phyloP scores from a whole-genome alignment of 1,140 invertebrate species.

The Notospermus geniculatus region DNA sequence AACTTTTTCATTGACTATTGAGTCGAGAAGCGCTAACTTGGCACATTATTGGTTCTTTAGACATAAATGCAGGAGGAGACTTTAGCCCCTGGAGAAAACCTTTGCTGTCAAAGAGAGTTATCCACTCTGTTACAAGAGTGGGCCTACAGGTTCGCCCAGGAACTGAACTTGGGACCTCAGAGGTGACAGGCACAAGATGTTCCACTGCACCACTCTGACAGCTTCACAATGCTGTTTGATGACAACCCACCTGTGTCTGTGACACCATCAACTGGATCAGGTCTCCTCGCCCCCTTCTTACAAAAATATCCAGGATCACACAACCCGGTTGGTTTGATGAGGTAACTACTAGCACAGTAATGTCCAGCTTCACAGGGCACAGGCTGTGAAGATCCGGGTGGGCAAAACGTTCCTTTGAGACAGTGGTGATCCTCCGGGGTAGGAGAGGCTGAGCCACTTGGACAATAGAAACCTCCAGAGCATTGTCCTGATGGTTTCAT shows the following conservation, averaged over 20 bases:
- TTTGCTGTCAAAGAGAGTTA: too few species aligned
- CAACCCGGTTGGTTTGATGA: constrained; percentile 32
- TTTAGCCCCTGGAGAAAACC: too few species aligned
- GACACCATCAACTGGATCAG: constrained; percentile 44
- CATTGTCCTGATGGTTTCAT: constrained; percentile 34
- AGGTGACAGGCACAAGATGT: too few species aligned
- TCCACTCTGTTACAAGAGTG: too few species aligned
- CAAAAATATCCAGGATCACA: constrained; percentile 47
- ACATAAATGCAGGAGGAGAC: too few species aligned
- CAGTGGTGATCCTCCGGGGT: constrained; percentile 35
- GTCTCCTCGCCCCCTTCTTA: constrained; percentile 26
- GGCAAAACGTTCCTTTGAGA: constrained; percentile 37
- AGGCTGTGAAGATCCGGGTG: constrained; percentile 31
- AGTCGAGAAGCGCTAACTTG: too few species aligned
- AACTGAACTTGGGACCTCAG: too few species aligned
- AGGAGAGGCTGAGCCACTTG: constrained; percentile 28
- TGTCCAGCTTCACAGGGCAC: constrained; percentile 38
- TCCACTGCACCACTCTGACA: too few species aligned
- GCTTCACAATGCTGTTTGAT: too few species aligned
- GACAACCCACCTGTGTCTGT: constrained; percentile 35
- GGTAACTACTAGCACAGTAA: constrained; percentile 34
- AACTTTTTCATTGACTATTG: too few species aligned
- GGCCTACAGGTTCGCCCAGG: too few species aligned
- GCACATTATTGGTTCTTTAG: too few species aligned
- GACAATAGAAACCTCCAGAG: constrained; percentile 42